phyloP scores from a whole-genome alignment of 2,113 vertebrate species.

The Chauna torquata region DNA sequence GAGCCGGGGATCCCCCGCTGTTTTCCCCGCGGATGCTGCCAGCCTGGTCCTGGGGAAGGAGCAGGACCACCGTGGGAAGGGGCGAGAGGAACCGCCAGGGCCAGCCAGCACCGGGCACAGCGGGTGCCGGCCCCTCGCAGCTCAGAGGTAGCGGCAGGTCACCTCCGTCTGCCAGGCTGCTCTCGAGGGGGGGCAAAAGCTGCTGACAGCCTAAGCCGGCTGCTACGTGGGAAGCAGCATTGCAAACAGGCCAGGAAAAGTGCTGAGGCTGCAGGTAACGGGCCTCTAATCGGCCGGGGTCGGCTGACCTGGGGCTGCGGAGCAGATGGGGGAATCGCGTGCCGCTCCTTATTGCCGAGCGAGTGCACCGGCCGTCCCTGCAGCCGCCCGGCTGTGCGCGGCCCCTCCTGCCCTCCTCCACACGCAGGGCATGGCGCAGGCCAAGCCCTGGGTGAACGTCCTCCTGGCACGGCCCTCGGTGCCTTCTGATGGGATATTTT shows the following conservation, averaged over 20 bases:
- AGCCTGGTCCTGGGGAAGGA: too few species aligned
- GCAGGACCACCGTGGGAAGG: neutral
- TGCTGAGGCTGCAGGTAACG: neutral
- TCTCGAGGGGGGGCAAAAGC: neutral
- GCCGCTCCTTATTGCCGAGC: neutral
- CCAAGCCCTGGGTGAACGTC: neutral
- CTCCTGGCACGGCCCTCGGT: neutral
- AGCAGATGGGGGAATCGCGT: neutral
- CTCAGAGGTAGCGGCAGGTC: rapidly evolving
- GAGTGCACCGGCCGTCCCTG: neutral
- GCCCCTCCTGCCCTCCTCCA: neutral
- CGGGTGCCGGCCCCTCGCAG: neutral
- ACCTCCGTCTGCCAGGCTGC: neutral
- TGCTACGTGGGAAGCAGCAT: neutral
- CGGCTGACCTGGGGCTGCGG: neutral
- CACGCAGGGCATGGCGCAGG: rapidly evolving
- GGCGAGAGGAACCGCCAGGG: neutral
- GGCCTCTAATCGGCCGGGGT: rapidly evolving
- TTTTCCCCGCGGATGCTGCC: neutral
- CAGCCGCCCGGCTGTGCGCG: rapidly evolving
- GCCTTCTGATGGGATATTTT: neutral
- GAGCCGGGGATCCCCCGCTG: too few species aligned
- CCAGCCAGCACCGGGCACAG: neutral
- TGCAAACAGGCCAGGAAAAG: neutral
- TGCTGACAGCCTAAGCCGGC: neutral